Evolutionary conservation across 2,113 vertebrate species (phyloP), one percentile per base, ranked within the genome.

Genomic region (Quiscalus mexicanus): DNA sequence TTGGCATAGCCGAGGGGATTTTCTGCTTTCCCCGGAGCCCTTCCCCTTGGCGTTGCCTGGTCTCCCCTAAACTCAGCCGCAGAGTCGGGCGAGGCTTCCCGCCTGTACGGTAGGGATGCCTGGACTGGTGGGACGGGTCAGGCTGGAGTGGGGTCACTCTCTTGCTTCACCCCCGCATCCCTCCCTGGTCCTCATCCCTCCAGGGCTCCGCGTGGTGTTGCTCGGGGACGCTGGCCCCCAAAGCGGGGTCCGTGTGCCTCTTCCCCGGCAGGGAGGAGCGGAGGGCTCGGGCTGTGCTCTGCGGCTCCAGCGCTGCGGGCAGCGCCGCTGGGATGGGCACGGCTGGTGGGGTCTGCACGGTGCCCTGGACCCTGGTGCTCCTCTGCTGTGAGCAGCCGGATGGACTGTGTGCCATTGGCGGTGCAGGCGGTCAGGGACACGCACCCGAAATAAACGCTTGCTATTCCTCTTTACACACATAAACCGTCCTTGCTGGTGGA

Each of bases 381-480:
- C 68, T 44, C 21, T 3, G 5, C 0, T 10, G 27, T 4, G 73
- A 80, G 67, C 28, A 4, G 70, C 11, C 4, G 1, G n/a, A 37
- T 62, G 76, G 16, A 3, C 68, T 4, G 35, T 4, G 3, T 65
- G 75, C 83, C n/a, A 1, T 62, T 53, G n/a, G 82, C 4, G 13
- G 76, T 37, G 82, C 82, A 11, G n/a, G 85, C 82, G 56, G 71
- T 21, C 75, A 53, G 63, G 67, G 50, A 25, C 2, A 10, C 53
- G 44, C 1, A 5, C 52, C 47, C 10, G 1, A 63, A 84, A 86
- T 24, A 28, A 89, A 67, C 39, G 17, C 39, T 60, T 37, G 39
- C 33, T 65, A 1, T 76, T 92, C 84, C 35, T 71, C 65, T 45
- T 39, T 49, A 23, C 11, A 3, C 21, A 4, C 8, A 33, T 60